phyloP scores from a whole-genome alignment of 1,140 invertebrate genomes.

The Psilanteris sp. region DNA sequence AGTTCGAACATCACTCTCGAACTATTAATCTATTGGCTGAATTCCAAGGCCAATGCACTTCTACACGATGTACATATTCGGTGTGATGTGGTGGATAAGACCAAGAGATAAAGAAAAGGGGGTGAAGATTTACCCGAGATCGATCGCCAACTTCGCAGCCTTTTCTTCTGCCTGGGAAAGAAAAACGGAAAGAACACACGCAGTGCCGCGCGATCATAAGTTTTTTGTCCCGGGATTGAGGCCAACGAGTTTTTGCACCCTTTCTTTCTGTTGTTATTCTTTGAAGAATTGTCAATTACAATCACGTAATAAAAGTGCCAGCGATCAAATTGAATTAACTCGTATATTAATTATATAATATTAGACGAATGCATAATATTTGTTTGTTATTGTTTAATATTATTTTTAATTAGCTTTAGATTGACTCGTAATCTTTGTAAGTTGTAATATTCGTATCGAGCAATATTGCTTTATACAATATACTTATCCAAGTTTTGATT shows the following conservation, averaged over 20 bases:
- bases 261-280: slow-evolving; percentile 1
- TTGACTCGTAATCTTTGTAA: no score
- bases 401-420: no score
- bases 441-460: no score
- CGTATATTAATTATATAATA: no score
- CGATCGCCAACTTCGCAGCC: slow-evolving; percentile 27
- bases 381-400: no score
- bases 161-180: slow-evolving; percentile 37
- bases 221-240: slow-evolving; percentile 37
- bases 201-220: slow-evolving; percentile 22
- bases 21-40: slow-evolving; percentile 79
- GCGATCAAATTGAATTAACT: no score
- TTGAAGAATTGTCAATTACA: slow-evolving; percentile 1
- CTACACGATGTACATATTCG: slow-evolving; percentile 73
- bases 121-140: slow-evolving; percentile 21
- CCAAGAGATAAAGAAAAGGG: slow-evolving; percentile 54
- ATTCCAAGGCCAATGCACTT: slow-evolving; percentile 77
- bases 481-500: no score
- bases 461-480: no score
- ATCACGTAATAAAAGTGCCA: no score
- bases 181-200: slow-evolving; percentile 34
- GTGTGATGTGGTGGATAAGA: slow-evolving; percentile 37
- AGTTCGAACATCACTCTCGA: slow-evolving; percentile 76
- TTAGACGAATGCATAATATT: no score
- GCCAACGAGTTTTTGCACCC: slow-evolving; percentile 17